These are phyloP conservation scores for Microctonus aethiopoides DNA, from an alignment of 2,888 invertebrate genomes.

Conservation along the genomic window DNA sequence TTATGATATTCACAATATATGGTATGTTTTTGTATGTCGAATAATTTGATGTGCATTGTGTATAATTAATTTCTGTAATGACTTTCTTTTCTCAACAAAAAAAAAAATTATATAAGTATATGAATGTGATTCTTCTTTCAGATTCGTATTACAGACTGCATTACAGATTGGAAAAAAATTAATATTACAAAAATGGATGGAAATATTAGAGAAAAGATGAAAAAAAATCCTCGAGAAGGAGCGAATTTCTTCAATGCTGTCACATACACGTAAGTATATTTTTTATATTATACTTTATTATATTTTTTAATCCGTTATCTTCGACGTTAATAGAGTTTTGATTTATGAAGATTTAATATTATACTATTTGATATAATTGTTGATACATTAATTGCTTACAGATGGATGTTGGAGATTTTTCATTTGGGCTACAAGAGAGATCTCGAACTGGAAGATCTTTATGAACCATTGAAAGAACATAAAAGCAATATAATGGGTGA, in stretches of 20 bases:
- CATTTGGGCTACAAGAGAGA: conserved; percentile 76
- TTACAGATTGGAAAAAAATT: not conserved
- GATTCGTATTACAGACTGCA: too few relatives aligned
- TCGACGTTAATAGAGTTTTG: not conserved
- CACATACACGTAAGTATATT: conserved; percentile 72
- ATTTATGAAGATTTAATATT: too few relatives aligned
- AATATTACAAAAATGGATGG: conserved; percentile 60
- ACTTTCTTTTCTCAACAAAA: too few relatives aligned
- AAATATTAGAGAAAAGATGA: conserved; percentile 53
- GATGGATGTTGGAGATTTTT: conserved; percentile 79
- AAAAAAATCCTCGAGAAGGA: conserved; percentile 69
- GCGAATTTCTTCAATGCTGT: conserved; percentile 70
- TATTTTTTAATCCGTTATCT: not conserved
- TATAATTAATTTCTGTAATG: too few relatives aligned
- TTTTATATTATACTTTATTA: conserved; percentile 8
- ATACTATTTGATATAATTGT: too few relatives aligned
- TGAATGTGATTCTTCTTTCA: too few relatives aligned
- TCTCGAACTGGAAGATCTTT: conserved; percentile 75
- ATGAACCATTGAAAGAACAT: conserved; percentile 76
- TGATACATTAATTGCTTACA: conserved; percentile 59
- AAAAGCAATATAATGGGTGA: conserved; percentile 75
- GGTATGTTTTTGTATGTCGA: too few relatives aligned
- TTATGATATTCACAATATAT: too few relatives aligned
- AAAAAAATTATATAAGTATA: too few relatives aligned
- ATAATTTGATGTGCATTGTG: too few relatives aligned